Conservation (phyloP, 2,113 vertebrate genomes). For the Empidonax traillii region DNA sequence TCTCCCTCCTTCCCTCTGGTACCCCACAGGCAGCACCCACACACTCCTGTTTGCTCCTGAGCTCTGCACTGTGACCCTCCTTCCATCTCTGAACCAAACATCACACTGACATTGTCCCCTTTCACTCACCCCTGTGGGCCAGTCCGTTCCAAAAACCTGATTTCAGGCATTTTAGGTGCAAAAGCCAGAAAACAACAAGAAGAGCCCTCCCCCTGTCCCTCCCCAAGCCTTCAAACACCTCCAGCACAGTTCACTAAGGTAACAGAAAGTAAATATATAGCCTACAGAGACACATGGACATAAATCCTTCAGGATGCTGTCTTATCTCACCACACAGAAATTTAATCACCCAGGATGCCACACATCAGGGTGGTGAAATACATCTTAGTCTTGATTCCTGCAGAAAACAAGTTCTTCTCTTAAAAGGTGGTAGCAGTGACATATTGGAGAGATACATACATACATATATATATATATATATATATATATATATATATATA, state of each 20-base stretch:
- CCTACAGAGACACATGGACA: neutral
- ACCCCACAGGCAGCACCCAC: neutral
- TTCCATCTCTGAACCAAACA: neutral
- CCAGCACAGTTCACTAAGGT: neutral
- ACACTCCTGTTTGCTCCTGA: neutral
- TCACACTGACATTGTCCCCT: neutral
- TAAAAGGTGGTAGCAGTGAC: neutral
- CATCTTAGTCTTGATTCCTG: neutral
- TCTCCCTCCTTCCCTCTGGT: neutral
- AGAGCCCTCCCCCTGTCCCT: neutral
- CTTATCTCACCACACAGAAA: slow-evolving; percentile 28
- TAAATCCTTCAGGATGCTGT: slow-evolving; percentile 44
- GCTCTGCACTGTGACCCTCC: neutral
- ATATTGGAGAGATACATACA: neutral
- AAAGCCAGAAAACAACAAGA: neutral
- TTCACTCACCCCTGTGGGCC: neutral
- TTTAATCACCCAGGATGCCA: slow-evolving; percentile 26
- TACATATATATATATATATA: no score
- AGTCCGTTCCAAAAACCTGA: neutral
- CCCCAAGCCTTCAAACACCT: neutral
- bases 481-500: neutral
- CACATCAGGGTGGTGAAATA: neutral
- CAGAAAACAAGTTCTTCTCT: slow-evolving; percentile 19
- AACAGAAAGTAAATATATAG: neutral
- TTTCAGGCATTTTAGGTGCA: neutral